Conservation (phyloP, 1,140 invertebrate species). For the Cotesia typhae region DNA sequence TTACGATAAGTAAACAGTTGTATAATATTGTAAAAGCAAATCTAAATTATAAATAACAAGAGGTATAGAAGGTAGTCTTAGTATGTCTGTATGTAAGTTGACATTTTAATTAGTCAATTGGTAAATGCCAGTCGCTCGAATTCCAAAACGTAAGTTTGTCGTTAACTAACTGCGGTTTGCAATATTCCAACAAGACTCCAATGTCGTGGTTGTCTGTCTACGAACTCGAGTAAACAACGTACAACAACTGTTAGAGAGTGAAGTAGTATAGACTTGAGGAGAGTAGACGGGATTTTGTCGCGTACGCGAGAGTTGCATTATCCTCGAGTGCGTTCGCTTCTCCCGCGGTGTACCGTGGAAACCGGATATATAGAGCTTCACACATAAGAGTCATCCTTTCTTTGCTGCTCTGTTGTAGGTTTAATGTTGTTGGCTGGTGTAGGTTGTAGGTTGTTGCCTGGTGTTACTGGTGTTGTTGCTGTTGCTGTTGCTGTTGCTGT, state of each 20-base stretch:
- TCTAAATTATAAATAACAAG: no score
- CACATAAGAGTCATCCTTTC: slow-evolving; percentile 24
- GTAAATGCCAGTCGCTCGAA: slow-evolving; percentile 15
- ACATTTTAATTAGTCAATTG: slow-evolving; percentile 28
- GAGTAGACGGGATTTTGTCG: slow-evolving; percentile 28
- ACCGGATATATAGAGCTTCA: slow-evolving; percentile 31
- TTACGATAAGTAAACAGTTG: no score
- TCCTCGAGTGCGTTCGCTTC: slow-evolving; percentile 26
- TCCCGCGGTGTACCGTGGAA: slow-evolving; percentile 24
- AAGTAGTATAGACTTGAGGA: background rate
- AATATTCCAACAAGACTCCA: slow-evolving; percentile 7
- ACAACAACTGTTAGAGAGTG: slow-evolving; percentile 7
- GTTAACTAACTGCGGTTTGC: slow-evolving; percentile 27
- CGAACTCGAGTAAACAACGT: slow-evolving; percentile 29
- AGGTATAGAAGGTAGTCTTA: background rate
- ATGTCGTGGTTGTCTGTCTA: slow-evolving; percentile 21
- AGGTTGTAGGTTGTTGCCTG: background rate
- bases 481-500: no score
- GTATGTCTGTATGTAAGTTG: background rate
- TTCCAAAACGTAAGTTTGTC: slow-evolving; percentile 23
- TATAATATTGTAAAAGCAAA: no score
- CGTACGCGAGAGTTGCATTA: slow-evolving; percentile 34
- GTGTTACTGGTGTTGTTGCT: no score
- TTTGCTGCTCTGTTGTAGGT: background rate
- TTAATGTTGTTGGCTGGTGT: slow-evolving; percentile 9